These are phyloP conservation scores for Tachina fera DNA, from an alignment of 2,888 invertebrate species.

Conservation along the genomic window DNA sequence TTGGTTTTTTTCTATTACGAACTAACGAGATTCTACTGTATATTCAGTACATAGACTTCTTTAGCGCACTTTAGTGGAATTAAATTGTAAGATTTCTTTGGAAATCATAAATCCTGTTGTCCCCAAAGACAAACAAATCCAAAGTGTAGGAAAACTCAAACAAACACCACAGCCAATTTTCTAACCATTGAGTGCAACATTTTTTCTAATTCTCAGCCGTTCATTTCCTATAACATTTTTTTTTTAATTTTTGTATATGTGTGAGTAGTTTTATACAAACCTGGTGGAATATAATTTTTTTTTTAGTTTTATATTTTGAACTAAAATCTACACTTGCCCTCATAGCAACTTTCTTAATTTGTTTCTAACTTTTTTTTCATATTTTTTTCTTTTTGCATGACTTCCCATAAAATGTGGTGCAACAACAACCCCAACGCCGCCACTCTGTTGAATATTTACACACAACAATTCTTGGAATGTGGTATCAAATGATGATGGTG, in stretches of 20 bases:
- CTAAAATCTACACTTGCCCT: constrained; percentile 37
- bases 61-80: constrained; percentile 26
- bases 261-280: background rate
- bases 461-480: constrained; percentile 43
- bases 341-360: constrained; percentile 54
- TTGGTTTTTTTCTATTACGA: too few relatives aligned
- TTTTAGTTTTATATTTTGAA: constrained; percentile 9
- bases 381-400: constrained; percentile 41
- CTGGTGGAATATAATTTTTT: constrained; percentile 21
- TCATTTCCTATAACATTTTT: constrained; percentile 5
- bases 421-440: constrained; percentile 10
- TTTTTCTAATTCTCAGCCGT: constrained; percentile 11
- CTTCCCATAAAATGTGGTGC: constrained; percentile 41
- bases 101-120: constrained; percentile 35
- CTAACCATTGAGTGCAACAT: constrained; percentile 31
- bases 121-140: constrained; percentile 49
- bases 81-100: constrained; percentile 40
- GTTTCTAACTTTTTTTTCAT: constrained; percentile 28
- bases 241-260: constrained; percentile 7
- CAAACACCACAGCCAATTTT: constrained; percentile 41
- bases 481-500: constrained; percentile 35
- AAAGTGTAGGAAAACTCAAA: constrained; percentile 6
- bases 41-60: background rate
- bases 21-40: background rate
- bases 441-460: constrained; percentile 17